Percentiles rank a stretch among this genome's conserved stretches.
Conservation (phyloP, 1,140 invertebrate genomes). For the Lepidurus packardi region DNA sequence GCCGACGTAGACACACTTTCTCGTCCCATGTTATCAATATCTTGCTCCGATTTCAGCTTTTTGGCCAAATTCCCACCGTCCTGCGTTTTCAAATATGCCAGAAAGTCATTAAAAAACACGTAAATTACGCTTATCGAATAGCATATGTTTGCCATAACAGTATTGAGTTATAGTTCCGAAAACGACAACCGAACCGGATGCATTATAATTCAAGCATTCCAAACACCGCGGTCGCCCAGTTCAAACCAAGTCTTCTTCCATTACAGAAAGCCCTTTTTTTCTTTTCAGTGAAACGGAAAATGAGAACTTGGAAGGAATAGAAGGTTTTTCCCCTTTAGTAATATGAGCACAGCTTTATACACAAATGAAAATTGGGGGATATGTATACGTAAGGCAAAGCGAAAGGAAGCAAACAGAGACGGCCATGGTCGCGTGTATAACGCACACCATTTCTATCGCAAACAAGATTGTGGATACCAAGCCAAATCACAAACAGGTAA, state of each 20-base stretch:
- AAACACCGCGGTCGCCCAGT: neutral
- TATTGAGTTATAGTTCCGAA: slow-evolving; percentile 15
- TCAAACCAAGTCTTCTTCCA: neutral
- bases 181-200: slow-evolving; percentile 20
- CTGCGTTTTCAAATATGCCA: neutral
- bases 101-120: slow-evolving; percentile 1
- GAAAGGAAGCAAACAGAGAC: slow-evolving; percentile 4
- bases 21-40: neutral
- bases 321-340: neutral
- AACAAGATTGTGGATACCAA: neutral
- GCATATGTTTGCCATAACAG: neutral
- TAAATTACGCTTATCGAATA: neutral
- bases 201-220: slow-evolving; percentile 22
- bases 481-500: slow-evolving; percentile 12
- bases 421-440: neutral
- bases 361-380: neutral
- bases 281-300: slow-evolving; percentile 13
- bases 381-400: slow-evolving; percentile 10
- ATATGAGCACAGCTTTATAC: neutral
- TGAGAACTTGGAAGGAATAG: neutral
- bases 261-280: neutral
- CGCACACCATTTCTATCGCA: neutral
- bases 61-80: neutral
- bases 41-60: slow-evolving; percentile 12
- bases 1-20: neutral